Evolutionary conservation across 2,113 vertebrate genomes (phyloP), one percentile per base, ranked within the genome.

Genomic region (Euleptes europaea): DNA sequence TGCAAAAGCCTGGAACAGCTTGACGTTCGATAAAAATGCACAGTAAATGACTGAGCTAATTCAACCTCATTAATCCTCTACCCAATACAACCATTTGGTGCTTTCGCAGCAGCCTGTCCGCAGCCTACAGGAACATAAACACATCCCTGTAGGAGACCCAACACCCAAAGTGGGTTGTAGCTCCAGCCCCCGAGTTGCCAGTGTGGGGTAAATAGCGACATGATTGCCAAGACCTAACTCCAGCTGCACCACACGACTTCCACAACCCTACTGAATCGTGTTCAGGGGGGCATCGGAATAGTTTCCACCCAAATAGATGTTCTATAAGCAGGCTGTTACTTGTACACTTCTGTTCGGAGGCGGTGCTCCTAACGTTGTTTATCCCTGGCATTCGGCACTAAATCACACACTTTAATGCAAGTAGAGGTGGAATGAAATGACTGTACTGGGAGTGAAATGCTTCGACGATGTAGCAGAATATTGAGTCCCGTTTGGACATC

Each of bases 1-100:
- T 84, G 88, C 93, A 92, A 88, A 88, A 84, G 88, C 19, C 86
- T 76, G 86, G n/a, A 96, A 96, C 96, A 96, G 95, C 95, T 96
- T 96, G 96, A 96, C 93, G 91, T 88, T 95, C 95, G 67, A 93
- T 94, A 94, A 96, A n/a, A 95, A 93, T 90, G 93, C 72, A 67
- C 94, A 90, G 79, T 88, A 96, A 97, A 92, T 80, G 93, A 94
- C 94, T 94, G 91, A 93, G 94, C 92, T 96, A 96, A 96, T 96
- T 95, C 93, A 95, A 94, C 92, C 92, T 95, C 94, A 94, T 97
- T 95, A 96, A 96, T 96, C 92, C 93, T 94, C 92, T 91, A 80
- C 92, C 89, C 92, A 95, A 92, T 80, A 90, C 93, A 95, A 95
- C 70, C 75, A 92, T 89, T 89, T 88, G 71, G 93, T 92, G 86